Percentiles rank a stretch among this genome's conserved stretches.
Evolutionary conservation across 2,797 vertebrate genomes (phyloP).

Genomic region (Coendou prehensilis): DNA sequence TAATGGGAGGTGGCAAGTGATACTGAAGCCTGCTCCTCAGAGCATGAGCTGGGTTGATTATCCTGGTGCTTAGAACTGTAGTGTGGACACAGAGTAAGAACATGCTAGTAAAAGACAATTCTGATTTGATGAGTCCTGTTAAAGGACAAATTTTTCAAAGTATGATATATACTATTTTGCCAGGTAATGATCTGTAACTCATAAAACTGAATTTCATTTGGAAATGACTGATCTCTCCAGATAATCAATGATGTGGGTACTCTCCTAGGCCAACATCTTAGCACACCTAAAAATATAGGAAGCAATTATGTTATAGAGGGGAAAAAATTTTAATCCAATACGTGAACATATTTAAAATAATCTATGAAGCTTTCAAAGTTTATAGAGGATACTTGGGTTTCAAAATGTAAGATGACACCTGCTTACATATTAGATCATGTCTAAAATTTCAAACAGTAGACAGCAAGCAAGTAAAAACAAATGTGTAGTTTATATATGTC

Average conservation of each 20-base stretch:
- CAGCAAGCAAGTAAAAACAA: slow-evolving; percentile 30
- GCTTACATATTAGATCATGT: neutral
- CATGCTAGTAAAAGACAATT: neutral
- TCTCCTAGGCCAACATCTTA: neutral
- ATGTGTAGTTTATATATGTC: neutral
- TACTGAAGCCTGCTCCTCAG: neutral
- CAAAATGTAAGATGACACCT: slow-evolving; percentile 22
- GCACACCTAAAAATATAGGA: neutral
- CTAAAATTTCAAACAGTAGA: slow-evolving; percentile 45
- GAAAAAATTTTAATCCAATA: neutral
- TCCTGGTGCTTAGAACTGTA: neutral
- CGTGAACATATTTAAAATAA: slow-evolving; percentile 39
- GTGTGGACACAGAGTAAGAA: neutral
- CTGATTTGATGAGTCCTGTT: neutral
- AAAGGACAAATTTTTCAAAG: slow-evolving; percentile 16
- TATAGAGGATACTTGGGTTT: slow-evolving; percentile 37
- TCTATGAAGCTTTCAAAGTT: neutral
- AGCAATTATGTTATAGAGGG: neutral
- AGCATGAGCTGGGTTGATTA: neutral
- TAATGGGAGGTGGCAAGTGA: neutral
- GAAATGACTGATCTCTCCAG: slow-evolving; percentile 31
- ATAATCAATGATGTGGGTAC: neutral
- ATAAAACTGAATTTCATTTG: slow-evolving; percentile 50
- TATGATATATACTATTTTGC: neutral
- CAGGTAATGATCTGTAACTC: neutral